A percentile compares a stretch with the other conserved stretches of the same genome.
Conservation (phyloP, 2,113 vertebrate genomes). For the Recurvirostra avosetta region DNA sequence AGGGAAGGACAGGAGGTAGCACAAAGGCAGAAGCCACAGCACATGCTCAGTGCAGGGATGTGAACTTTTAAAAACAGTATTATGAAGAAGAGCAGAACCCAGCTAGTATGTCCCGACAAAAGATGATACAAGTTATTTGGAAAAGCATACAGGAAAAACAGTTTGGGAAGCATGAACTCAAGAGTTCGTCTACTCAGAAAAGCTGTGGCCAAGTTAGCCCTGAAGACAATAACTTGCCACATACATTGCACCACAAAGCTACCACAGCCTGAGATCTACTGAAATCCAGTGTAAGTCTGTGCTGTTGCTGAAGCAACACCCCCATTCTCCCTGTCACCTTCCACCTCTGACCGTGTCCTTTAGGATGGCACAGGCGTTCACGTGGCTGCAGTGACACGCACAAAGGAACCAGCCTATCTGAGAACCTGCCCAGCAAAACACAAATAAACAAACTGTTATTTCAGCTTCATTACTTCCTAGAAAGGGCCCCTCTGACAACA, state of each 20-base stretch:
- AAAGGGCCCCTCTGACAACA: not conserved
- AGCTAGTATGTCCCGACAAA: too few species aligned
- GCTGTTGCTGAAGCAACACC: fast-evolving
- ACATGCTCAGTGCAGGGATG: fast-evolving
- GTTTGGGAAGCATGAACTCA: not conserved
- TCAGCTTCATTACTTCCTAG: not conserved
- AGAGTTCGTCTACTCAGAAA: not conserved
- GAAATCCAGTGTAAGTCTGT: not conserved
- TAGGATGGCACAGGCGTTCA: not conserved
- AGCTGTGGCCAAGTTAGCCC: not conserved
- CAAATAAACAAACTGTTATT: fast-evolving
- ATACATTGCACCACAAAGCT: not conserved
- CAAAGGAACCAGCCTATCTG: not conserved
- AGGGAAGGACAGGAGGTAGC: too few species aligned
- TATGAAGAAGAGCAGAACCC: fast-evolving
- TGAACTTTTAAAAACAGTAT: fast-evolving
- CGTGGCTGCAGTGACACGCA: fast-evolving
- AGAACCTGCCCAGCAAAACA: not conserved
- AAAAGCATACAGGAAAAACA: not conserved
- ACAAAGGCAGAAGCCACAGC: not conserved
- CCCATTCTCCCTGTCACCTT: not conserved
- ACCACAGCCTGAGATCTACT: too few species aligned
- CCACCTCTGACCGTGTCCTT: fast-evolving
- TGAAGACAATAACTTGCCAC: fast-evolving
- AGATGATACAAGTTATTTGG: not conserved